Conservation (phyloP, 2,113 vertebrate species). For the Cinclus cinclus region DNA sequence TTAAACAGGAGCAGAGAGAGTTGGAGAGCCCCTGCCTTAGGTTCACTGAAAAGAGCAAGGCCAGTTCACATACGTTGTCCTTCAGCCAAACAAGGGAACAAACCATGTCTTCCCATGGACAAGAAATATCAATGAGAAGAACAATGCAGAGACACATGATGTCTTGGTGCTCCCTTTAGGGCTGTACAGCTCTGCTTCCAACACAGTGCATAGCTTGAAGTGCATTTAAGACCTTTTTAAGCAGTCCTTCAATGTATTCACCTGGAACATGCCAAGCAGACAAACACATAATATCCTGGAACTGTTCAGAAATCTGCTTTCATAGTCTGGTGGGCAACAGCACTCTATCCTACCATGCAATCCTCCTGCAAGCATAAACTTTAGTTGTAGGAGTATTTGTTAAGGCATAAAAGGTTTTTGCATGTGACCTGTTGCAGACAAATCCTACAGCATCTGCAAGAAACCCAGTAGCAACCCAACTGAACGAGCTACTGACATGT, state of each 20-base stretch:
- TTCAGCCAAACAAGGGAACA: neutral
- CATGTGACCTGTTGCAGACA: neutral
- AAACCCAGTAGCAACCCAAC: neutral
- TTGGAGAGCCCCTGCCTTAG: neutral
- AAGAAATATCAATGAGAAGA: neutral
- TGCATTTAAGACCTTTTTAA: accelerated
- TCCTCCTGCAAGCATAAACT: neutral
- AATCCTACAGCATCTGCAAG: neutral
- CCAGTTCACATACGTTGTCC: neutral
- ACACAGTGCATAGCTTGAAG: neutral
- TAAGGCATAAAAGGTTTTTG: neutral
- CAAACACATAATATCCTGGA: neutral
- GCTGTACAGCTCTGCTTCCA: neutral
- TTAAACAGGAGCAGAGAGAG: neutral
- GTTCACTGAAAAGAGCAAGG: neutral
- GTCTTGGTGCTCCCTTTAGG: neutral
- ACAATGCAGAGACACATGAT: neutral
- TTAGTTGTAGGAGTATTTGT: neutral
- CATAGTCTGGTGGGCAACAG: neutral
- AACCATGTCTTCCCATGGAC: neutral
- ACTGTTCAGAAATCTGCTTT: neutral
- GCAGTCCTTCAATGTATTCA: neutral
- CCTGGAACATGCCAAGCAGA: neutral
- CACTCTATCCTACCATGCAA: neutral
- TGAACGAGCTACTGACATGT: neutral